Evolutionary conservation across 53 echinoderm and acorn worm genomes (phyloP).

Genomic region (Paelopatides confundens): DNA sequence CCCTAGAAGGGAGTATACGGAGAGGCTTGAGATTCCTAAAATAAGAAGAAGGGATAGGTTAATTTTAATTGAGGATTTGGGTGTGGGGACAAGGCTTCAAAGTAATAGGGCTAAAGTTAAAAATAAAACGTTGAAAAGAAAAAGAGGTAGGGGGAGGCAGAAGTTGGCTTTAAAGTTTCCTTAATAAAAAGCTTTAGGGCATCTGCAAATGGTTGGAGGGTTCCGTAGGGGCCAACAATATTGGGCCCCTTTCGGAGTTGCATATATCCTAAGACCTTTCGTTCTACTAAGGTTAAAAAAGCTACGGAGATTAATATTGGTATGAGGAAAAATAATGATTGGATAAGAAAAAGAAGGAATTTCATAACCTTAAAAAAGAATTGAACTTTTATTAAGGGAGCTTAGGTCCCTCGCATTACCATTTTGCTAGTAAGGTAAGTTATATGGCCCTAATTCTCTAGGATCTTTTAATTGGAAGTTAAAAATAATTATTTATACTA

Average conservation of each 20-base stretch:
- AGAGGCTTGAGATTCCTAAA: constrained; percentile 58
- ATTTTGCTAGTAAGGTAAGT: constrained; percentile 75
- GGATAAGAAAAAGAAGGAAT: background rate
- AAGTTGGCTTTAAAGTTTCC: constrained; percentile 73
- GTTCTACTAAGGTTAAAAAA: constrained; percentile 70
- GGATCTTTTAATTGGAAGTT: constrained; percentile 72
- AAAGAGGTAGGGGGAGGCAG: constrained; percentile 62
- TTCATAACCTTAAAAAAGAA: constrained; percentile 64
- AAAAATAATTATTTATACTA: constrained; percentile 59
- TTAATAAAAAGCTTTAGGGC: constrained; percentile 74
- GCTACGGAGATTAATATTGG: constrained; percentile 48
- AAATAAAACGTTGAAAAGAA: constrained; percentile 60
- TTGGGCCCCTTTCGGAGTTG: constrained; percentile 84
- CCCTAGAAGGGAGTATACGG: constrained; percentile 68
- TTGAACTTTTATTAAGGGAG: constrained; percentile 68
- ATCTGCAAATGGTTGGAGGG: constrained; percentile 77
- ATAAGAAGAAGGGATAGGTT: constrained; percentile 61
- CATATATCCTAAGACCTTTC: constrained; percentile 85
- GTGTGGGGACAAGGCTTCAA: constrained; percentile 53
- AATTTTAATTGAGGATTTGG: constrained; percentile 3
- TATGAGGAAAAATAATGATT: background rate
- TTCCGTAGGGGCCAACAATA: constrained; percentile 72
- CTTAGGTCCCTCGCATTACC: constrained; percentile 81
- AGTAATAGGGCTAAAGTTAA: constrained; percentile 41
- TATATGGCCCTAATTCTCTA: too few relatives aligned